Base-by-base conservation (phyloP, 2,888 invertebrate species). In the Limenitis camilla region DNA sequence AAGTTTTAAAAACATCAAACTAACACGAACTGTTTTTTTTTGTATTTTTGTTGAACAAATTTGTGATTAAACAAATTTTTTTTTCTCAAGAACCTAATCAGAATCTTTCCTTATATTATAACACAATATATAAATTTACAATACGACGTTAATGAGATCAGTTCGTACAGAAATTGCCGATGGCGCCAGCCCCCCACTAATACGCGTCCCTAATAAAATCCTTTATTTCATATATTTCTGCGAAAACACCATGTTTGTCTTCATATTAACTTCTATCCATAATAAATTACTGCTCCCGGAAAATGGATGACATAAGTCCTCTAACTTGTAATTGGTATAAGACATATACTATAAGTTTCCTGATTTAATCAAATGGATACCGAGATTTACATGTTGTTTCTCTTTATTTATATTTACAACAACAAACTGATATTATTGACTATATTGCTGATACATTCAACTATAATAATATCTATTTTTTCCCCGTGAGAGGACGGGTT, bases 111-210 rank as follows among this genome's bases (percentile, higher is more conserved):
- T 19, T 19, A 19, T 19, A 19, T 19, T 19, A 19, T 19, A 19
- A 19, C 19, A 19, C 3, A 19, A 19, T 19, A 19, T 19, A 19
- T 2, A 19, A 19, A 19, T 19, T 19, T 19, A 19, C 3, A 19
- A 19, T 35, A 48, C 43, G 43, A 47, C 11, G 33, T 39, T 46
- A 32, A 33, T 48, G 40, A 40, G 38, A 44, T 40, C 35, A 39
- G 40, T 41, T 43, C 48, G 52, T 40, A 44, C 45, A 52, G 43
- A 50, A 27, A 45, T 32, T 55, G 40, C 47, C 33, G n/a, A 42
- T 29, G 56, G 52, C 59, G 60, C 52, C 60, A 59, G 59, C 55
- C 59, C 61, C 59, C 59, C 29, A 53, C 56, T 59, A 53, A 53
- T 52, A 53, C 40, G 33, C 36, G 43, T 35, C 49, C 27, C 55